phyloP scores from a whole-genome alignment of 2,797 vertebrate genomes.

The Steatocranus sp. region DNA sequence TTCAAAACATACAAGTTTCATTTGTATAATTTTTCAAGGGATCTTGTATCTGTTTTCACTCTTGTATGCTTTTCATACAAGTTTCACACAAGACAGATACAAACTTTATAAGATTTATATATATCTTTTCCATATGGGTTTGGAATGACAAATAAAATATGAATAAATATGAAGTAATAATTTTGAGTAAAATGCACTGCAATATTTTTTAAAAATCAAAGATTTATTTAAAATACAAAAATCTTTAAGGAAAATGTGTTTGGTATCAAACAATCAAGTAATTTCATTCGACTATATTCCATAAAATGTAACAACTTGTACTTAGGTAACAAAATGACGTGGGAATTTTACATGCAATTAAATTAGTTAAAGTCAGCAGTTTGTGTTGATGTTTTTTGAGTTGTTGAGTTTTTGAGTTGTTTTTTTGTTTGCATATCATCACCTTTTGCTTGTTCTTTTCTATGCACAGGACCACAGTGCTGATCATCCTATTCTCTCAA shows the following conservation, averaged over 20 bases:
- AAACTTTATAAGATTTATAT: background rate
- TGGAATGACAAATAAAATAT: background rate
- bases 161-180: fast-evolving
- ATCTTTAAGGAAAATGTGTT: background rate
- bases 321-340: fast-evolving
- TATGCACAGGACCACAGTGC: slow-evolving; percentile 78
- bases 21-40: background rate
- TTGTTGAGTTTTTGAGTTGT: no score
- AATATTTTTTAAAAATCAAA: fast-evolving
- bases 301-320: background rate
- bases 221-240: background rate
- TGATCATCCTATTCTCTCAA: slow-evolving; percentile 92
- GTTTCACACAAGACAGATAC: background rate
- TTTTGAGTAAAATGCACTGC: background rate
- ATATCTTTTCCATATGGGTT: fast-evolving
- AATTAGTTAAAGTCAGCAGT: background rate
- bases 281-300: fast-evolving
- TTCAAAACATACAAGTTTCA: background rate
- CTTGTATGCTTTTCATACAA: background rate
- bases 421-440: background rate
- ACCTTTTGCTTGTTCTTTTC: background rate
- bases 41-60: background rate
- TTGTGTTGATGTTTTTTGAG: background rate
- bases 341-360: background rate
- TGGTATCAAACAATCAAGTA: background rate